Percentiles rank a stretch among this genome's conserved stretches.
Evolutionary conservation across 2,113 vertebrate species (phyloP).

Genomic region (Lepus americanus): DNA sequence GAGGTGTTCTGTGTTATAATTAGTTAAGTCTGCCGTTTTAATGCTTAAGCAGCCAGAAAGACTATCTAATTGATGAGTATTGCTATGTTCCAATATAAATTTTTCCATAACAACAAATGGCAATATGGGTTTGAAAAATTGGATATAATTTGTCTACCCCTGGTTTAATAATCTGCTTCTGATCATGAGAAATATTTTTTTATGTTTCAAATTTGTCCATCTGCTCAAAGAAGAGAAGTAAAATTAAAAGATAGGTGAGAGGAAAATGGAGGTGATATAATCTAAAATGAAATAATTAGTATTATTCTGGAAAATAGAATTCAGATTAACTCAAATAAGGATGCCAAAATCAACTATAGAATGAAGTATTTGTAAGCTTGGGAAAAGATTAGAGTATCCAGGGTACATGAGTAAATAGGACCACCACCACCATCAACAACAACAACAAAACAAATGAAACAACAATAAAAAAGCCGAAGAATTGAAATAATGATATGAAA

Average conservation of each 20-base stretch:
- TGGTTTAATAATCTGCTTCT: neutral
- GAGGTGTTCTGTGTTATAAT: neutral
- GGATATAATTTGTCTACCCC: rapidly evolving
- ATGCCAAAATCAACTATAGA: neutral
- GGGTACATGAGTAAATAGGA: neutral
- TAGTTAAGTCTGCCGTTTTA: neutral
- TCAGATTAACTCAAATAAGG: neutral
- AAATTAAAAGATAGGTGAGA: neutral
- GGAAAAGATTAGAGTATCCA: neutral
- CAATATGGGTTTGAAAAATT: neutral
- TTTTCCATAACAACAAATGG: neutral
- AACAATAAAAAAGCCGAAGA: neutral
- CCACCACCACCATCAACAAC: too few species aligned
- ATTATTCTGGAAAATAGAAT: neutral
- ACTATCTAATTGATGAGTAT: neutral
- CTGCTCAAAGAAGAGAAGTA: neutral
- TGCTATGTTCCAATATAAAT: neutral
- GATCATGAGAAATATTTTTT: neutral
- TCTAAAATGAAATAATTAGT: neutral
- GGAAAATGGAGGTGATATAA: neutral
- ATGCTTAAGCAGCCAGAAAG: neutral
- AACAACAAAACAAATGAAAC: neutral
- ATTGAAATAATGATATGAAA: neutral
- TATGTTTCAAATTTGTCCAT: neutral
- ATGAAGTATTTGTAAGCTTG: neutral